Evolutionary conservation across 2,888 invertebrate species (phyloP), one percentile per base, ranked within the genome.

Genomic region (Spisula subtruncata): DNA sequence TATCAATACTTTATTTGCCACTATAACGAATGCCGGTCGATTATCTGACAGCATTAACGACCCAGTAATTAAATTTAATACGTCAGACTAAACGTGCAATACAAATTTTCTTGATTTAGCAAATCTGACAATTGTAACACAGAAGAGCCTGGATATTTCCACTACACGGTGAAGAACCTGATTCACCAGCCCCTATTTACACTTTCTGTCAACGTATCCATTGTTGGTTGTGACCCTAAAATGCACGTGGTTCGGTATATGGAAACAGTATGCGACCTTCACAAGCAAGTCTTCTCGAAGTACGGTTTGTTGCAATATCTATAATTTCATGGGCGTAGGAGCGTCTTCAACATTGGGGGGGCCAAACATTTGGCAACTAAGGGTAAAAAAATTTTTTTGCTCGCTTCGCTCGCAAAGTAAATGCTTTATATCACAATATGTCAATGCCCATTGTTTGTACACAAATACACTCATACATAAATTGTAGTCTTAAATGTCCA

Each of bases 141-240:
- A 14, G 29, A 48, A 0, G 66, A 32, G 4, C 14, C 10, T 18
- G 84, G 84, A 32, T 16, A 71, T 29, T 41, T 84, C 14, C 25
- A 18, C n/a, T 84, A 75, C 16, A 71, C 84, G 12, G 75, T 86
- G 46, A 86, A 86, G 81, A 86, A 86, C 41, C 56, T 66, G 5
- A 35, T 86, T 29, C 25, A 51, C 25, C 41, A 80, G 35, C 86
- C 86, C 29, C n/a, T 8, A 0, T 86, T 86, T 79, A 54, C 35
- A 18, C 81, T 60, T 60, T 56, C 66, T 1, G 46, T 86, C 6
- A 80, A 60, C n/a, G 51, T 86, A 60, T 25, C 51, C 8, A 1
- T 81, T 16, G 35, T 35, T 46, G 29, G 56, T n/a, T 86, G 86
- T 29, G 66, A 81, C 35, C 10, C 35, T 12, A 81, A 81, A 8